Evolutionary conservation across 2,888 invertebrate genomes (phyloP).

Genomic region (Acanthopleura granulata): DNA sequence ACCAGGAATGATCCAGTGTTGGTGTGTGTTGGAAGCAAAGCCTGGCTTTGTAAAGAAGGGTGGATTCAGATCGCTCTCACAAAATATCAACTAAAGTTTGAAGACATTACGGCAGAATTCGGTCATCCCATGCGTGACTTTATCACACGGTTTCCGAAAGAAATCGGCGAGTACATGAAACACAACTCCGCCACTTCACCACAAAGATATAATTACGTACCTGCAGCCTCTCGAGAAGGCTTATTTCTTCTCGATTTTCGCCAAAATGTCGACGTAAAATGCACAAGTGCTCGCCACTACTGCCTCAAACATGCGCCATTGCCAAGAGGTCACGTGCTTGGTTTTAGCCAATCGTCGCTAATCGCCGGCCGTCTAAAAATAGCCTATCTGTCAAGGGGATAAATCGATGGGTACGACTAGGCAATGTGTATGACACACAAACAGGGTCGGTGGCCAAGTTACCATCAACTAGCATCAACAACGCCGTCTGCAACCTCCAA

Average conservation of each 20-base stretch:
- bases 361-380: neutral
- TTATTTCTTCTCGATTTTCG: neutral
- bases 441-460: too few relatives aligned
- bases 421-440: too few relatives aligned
- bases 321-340: neutral
- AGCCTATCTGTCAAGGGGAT: neutral
- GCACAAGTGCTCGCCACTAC: neutral
- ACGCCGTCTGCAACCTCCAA: too few relatives aligned
- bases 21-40: too few relatives aligned
- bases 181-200: too few relatives aligned
- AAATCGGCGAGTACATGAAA: too few relatives aligned
- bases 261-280: neutral
- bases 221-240: neutral
- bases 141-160: neutral
- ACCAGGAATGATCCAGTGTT: too few relatives aligned
- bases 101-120: neutral
- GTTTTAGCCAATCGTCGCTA: constrained; percentile 1
- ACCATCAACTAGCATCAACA: too few relatives aligned
- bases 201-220: neutral
- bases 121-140: neutral
- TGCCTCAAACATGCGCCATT: constrained; percentile 1
- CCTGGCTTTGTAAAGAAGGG: too few relatives aligned
- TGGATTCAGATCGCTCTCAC: too few relatives aligned
- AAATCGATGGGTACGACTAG: neutral
- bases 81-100: neutral